Evolutionary conservation across 2,888 invertebrate species (phyloP).

Genomic region (Callyntrura guangdongensis): DNA sequence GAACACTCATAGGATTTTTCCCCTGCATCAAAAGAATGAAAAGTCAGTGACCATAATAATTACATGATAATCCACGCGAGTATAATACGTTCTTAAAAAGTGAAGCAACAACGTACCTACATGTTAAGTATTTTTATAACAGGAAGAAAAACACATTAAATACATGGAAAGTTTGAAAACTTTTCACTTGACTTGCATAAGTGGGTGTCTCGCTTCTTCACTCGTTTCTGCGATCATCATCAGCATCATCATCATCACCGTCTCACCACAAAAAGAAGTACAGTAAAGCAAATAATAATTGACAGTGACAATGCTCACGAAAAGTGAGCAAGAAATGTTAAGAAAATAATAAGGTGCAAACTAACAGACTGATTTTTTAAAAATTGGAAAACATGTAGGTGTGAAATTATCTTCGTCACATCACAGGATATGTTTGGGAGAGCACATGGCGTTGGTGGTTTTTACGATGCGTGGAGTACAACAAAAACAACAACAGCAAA

Average conservation of each 20-base stretch:
- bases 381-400: constrained; percentile 12
- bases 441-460: background rate
- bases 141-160: background rate
- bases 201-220: too few relatives aligned
- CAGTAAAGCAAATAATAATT: constrained; percentile 7
- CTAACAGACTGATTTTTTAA: background rate
- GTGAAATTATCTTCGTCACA: background rate
- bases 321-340: background rate
- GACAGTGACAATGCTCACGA: background rate
- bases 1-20: constrained; percentile 2
- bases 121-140: constrained; percentile 14
- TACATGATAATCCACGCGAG: constrained; percentile 17
- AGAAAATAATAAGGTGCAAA: constrained; percentile 28
- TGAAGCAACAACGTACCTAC: background rate
- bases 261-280: constrained; percentile 14
- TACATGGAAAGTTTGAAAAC: background rate
- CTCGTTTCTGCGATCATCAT: too few relatives aligned
- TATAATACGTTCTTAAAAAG: background rate
- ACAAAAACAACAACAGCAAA: background rate
- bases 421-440: constrained; percentile 19
- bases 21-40: background rate
- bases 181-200: background rate
- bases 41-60: constrained; percentile 52
- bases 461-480: background rate
- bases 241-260: background rate